Conservation (phyloP, 2,888 invertebrate genomes). For the Brachypterus glaber region DNA sequence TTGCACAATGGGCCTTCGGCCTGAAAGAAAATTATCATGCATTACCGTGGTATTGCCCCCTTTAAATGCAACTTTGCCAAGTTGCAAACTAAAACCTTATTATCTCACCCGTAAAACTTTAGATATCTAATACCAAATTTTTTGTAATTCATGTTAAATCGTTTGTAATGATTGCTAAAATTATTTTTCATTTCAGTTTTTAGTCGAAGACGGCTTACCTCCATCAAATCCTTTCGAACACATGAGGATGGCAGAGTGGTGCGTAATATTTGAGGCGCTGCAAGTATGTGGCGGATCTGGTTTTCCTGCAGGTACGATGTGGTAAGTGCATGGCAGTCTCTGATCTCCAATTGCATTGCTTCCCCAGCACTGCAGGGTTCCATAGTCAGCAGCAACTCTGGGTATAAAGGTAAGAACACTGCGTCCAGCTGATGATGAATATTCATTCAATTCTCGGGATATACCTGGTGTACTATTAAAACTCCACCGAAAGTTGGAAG, state of each 20-base stretch:
- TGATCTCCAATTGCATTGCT: constrained; percentile 62
- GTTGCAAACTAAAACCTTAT: too few relatives aligned
- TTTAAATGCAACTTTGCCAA: too few relatives aligned
- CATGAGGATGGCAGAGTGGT: constrained; percentile 42
- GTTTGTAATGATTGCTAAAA: too few relatives aligned
- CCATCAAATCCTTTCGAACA: constrained; percentile 49
- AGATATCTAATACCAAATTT: too few relatives aligned
- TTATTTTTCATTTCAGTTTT: too few relatives aligned
- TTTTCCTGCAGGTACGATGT: constrained; percentile 60
- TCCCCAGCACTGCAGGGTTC: constrained; percentile 69
- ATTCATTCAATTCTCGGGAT: constrained; percentile 38
- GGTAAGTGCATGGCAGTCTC: constrained; percentile 61
- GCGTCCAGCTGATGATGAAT: constrained; percentile 36
- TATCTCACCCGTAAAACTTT: too few relatives aligned
- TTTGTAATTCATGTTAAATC: too few relatives aligned
- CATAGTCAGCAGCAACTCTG: constrained; percentile 57
- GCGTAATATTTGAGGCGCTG: constrained; percentile 42
- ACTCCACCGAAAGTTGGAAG: constrained; percentile 52
- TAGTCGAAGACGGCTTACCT: too few relatives aligned
- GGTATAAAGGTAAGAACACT: constrained; percentile 46
- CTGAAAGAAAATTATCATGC: too few relatives aligned
- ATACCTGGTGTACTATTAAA: constrained; percentile 56
- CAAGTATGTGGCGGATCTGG: constrained; percentile 47
- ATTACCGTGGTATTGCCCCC: too few relatives aligned
- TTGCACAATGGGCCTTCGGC: too few relatives aligned